Evolutionary conservation across 2,888 invertebrate species (phyloP), one percentile per base, ranked within the genome.

Genomic region (Xylota sylvarum): DNA sequence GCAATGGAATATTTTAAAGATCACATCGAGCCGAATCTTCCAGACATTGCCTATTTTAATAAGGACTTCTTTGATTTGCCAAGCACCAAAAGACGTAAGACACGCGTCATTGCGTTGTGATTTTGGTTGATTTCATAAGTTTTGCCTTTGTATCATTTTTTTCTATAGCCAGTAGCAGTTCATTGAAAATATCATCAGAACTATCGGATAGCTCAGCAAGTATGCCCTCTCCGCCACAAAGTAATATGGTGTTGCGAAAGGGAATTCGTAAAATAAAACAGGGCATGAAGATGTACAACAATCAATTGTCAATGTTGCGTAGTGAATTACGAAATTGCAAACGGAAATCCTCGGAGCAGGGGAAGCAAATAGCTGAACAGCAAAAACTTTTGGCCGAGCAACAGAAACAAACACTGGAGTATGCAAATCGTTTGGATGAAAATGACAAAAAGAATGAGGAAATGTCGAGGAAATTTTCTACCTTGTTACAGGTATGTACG

Each of bases 1-100:
- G 98, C 98, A 40, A 98, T 98, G 98, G 98, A 98, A 93, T 98
- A 98, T 93, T 98, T 98, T 93, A 98, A 98, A 92, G 98, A 98
- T 92, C 96, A 96, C 90, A 97, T 98, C 91, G 98, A 98, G 92
- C 97, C 98, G 6, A 95, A 95, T 88, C 94, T 97, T 90, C 97
- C 97, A 43, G 97, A 97, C 93, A 96, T 97, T 88, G 96, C 96
- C 60, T 97, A 97, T 92, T 97, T 97, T 92, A 96, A 96, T 89
- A 95, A 97, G 65, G 97, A 97, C 91, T 97, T 97, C 92, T 94
- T 96, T 90, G 96, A 97, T 89, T 88, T 91, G 88, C 89, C 91
- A 94, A 91, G 89, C 77, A 90, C 90, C 82, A 91, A 91, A 78
- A 89, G 91, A 88, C 91, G 91, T 91, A 89, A 88, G 90, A 10